Percentiles rank a stretch among this genome's conserved stretches.
phyloP scores from a whole-genome alignment of 2,797 vertebrate genomes.

The Todus mexicanus region DNA sequence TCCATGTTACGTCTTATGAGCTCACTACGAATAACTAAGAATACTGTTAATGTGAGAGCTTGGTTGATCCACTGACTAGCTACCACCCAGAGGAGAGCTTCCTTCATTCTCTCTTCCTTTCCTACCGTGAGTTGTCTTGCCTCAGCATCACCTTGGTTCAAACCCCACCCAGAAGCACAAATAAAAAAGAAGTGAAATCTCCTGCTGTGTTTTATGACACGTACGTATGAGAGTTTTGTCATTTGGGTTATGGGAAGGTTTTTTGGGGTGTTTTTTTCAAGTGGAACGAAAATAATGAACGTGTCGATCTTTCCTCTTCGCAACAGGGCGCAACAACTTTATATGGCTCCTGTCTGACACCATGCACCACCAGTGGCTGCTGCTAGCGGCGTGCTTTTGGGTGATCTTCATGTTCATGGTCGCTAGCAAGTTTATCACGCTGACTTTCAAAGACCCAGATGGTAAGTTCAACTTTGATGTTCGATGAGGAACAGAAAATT shows the following conservation, averaged over 20 bases:
- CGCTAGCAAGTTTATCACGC: slow-evolving; percentile 90
- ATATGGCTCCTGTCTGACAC: slow-evolving; percentile 75
- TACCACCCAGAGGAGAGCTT: neutral
- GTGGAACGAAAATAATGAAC: neutral
- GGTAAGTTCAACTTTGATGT: slow-evolving; percentile 75
- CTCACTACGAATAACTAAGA: neutral
- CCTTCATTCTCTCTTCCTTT: neutral
- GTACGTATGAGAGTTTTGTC: neutral
- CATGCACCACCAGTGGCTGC: slow-evolving; percentile 97
- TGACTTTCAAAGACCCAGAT: slow-evolving; percentile 85
- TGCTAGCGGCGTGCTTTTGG: slow-evolving; percentile 94
- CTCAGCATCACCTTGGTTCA: no score
- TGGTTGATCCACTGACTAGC: neutral
- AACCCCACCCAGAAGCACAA: neutral
- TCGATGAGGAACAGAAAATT: neutral
- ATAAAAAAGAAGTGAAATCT: neutral
- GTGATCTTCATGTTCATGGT: slow-evolving; percentile 97
- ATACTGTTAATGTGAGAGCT: neutral
- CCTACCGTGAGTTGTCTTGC: neutral
- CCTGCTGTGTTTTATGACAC: neutral
- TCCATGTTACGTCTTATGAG: neutral
- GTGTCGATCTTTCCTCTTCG: slow-evolving; percentile 8
- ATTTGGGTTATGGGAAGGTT: neutral
- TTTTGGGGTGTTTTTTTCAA: neutral
- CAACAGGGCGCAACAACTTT: slow-evolving; percentile 57